Conservation (phyloP, 2,113 vertebrate genomes). For the Mus pahari region DNA sequence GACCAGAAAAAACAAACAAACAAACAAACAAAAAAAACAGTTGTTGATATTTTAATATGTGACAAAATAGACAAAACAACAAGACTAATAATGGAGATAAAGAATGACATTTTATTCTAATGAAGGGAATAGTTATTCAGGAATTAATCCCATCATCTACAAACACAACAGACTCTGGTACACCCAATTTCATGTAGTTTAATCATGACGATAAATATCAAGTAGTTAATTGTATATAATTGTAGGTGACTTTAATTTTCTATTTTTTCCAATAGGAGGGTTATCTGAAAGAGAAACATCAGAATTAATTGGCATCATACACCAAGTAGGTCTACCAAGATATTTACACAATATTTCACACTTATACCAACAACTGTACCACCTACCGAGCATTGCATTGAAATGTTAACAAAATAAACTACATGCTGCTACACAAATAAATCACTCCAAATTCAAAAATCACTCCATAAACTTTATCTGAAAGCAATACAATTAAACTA, state of each 20-base stretch:
- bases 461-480: neutral
- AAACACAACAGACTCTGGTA: neutral
- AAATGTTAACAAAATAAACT: neutral
- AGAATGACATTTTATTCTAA: neutral
- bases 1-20: too few species aligned
- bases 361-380: neutral
- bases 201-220: too few species aligned
- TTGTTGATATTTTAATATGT: neutral
- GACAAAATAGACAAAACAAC: neutral
- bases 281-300: too few species aligned
- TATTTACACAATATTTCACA: neutral
- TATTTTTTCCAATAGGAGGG: too few species aligned
- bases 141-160: neutral
- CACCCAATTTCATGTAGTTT: neutral
- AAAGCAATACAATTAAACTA: neutral
- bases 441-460: neutral
- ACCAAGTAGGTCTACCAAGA: too few species aligned
- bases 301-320: too few species aligned
- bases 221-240: too few species aligned
- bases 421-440: neutral
- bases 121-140: neutral
- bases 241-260: neutral
- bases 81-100: neutral
- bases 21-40: too few species aligned
- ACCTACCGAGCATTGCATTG: neutral